phyloP scores from a whole-genome alignment of 2,888 invertebrate species.

The Sesia bembeciformis region DNA sequence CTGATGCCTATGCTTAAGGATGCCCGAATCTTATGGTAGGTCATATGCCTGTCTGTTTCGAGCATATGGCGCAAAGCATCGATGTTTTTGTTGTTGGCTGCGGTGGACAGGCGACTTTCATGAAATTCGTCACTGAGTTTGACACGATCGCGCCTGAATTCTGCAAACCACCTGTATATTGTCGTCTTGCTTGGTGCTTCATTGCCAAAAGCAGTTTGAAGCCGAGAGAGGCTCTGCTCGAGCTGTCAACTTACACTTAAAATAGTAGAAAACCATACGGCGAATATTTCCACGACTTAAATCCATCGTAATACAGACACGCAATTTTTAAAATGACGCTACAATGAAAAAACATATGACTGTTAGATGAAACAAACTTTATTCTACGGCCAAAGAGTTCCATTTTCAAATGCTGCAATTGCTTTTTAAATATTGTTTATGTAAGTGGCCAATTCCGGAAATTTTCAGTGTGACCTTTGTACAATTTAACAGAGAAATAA shows the following conservation, averaged over 20 bases:
- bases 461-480: not conserved
- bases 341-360: conserved; percentile 1
- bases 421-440: not conserved
- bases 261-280: not conserved
- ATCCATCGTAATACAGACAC: too few species aligned
- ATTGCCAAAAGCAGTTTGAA: not conserved
- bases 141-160: not conserved
- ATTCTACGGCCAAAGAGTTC: not conserved
- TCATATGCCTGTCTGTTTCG: not conserved
- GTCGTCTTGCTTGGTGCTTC: not conserved
- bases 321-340: too few species aligned
- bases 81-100: too few species aligned
- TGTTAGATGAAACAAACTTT: not conserved
- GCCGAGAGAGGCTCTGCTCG: not conserved
- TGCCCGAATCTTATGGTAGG: not conserved
- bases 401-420: not conserved
- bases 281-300: too few species aligned
- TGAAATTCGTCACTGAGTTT: not conserved
- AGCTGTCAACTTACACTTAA: not conserved
- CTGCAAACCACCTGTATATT: not conserved
- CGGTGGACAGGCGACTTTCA: not conserved
- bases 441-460: not conserved
- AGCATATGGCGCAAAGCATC: too few species aligned
- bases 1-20: too few species aligned
- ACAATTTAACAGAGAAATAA: conserved; percentile 3